Evolutionary conservation across 2,888 invertebrate genomes (phyloP).

Genomic region (Stratiomys singularior): DNA sequence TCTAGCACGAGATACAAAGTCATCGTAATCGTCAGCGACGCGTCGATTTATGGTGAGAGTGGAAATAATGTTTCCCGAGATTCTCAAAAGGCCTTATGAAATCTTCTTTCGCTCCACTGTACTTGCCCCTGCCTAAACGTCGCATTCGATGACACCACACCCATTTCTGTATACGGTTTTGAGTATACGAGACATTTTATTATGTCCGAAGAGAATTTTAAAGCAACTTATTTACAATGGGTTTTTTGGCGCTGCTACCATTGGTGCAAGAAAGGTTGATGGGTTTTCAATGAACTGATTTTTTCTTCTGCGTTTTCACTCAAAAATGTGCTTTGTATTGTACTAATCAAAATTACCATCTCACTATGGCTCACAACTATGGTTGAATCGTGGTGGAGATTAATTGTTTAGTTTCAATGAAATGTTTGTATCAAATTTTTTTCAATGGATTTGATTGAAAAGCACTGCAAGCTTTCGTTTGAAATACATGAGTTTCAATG

Average conservation of each 20-base stretch:
- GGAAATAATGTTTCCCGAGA: slow-evolving; percentile 9
- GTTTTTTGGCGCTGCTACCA: neutral
- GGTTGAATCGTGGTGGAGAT: too few species aligned
- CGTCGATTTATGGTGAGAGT: slow-evolving; percentile 30
- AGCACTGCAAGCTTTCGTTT: too few species aligned
- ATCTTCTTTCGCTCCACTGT: neutral
- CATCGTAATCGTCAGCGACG: neutral
- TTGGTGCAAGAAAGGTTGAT: slow-evolving; percentile 1
- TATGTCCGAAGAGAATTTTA: slow-evolving; percentile 10
- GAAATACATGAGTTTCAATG: too few species aligned
- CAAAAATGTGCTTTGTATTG: neutral
- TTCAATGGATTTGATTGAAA: too few species aligned
- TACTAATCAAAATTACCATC: slow-evolving; percentile 15
- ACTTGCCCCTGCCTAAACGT: neutral
- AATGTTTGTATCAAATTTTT: too few species aligned
- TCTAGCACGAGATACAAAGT: neutral
- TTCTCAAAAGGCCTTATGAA: neutral
- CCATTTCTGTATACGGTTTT: slow-evolving; percentile 15
- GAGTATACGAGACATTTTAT: slow-evolving; percentile 24
- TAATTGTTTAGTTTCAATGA: too few species aligned
- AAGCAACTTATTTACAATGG: slow-evolving; percentile 2
- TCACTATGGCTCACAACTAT: too few species aligned
- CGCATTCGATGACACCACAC: slow-evolving; percentile 24
- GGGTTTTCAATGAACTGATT: slow-evolving; percentile 25
- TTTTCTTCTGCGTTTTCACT: neutral